phyloP scores from a whole-genome alignment of 2,888 invertebrate species.

The Teinopalpus imperialis region DNA sequence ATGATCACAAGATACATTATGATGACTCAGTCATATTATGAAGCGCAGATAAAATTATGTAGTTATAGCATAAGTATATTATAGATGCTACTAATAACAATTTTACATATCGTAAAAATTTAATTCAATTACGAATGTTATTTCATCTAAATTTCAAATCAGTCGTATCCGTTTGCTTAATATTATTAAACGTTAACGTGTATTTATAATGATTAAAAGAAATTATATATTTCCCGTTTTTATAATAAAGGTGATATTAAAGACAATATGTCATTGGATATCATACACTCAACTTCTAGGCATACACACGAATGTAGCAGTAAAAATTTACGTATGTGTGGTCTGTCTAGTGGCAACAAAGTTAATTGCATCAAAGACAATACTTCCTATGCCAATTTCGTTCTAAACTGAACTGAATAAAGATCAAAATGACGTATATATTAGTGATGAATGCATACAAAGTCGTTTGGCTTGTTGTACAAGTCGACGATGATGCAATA shows the following conservation, averaged over 20 bases:
- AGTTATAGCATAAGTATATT: constrained; percentile 9
- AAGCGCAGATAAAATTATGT: constrained; percentile 6
- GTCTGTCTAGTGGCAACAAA: not conserved
- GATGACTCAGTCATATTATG: constrained; percentile 22
- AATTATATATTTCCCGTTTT: too few species aligned
- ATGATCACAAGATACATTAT: constrained; percentile 35
- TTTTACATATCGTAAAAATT: too few species aligned
- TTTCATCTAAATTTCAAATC: too few species aligned
- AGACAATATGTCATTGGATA: too few species aligned
- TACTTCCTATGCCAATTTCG: not conserved
- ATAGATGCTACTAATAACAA: not conserved
- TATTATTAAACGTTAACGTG: too few species aligned
- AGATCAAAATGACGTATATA: constrained; percentile 5
- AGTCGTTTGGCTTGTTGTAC: constrained; percentile 4
- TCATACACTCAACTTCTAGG: not conserved
- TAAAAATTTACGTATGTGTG: constrained; percentile 16
- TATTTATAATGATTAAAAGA: too few species aligned
- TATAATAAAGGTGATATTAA: too few species aligned
- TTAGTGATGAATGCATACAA: not conserved
- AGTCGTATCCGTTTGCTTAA: too few species aligned
- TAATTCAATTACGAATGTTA: too few species aligned
- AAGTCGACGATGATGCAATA: constrained; percentile 57
- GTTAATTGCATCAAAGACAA: constrained; percentile 6
- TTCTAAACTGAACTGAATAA: not conserved
- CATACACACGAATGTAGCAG: constrained; percentile 1